Conservation (phyloP, 2,888 invertebrate genomes). For the Drosophila formosana region DNA sequence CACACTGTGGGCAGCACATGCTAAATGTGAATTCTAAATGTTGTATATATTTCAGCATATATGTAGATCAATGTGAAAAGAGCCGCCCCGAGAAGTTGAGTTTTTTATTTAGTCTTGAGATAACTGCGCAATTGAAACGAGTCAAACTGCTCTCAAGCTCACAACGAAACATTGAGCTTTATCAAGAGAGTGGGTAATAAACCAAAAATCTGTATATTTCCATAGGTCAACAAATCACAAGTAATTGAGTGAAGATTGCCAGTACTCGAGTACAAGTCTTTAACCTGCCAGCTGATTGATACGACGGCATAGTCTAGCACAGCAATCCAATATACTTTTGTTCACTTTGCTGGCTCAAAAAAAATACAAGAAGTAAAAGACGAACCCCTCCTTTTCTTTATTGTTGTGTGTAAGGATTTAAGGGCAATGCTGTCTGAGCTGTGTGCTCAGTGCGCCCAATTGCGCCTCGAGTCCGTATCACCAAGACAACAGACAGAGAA, state of each 20-base stretch:
- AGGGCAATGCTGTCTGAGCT: constrained; percentile 54
- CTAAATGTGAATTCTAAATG: constrained; percentile 2
- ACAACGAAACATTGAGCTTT: constrained; percentile 1
- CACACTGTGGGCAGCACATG: background rate
- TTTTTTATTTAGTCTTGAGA: constrained; percentile 16
- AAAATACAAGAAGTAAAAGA: background rate
- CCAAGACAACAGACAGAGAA: constrained; percentile 65
- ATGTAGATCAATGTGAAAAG: background rate
- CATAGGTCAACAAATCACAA: background rate
- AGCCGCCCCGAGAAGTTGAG: constrained; percentile 7
- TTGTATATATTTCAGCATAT: background rate
- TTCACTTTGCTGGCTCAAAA: background rate
- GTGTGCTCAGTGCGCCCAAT: constrained; percentile 42
- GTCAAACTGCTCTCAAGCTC: constrained; percentile 44
- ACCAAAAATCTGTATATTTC: constrained; percentile 9
- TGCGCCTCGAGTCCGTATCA: constrained; percentile 45
- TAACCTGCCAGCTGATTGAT: constrained; percentile 33
- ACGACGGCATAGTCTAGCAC: constrained; percentile 9
- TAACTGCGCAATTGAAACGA: constrained; percentile 66
- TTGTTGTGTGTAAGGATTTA: constrained; percentile 21
- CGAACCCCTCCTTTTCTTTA: background rate
- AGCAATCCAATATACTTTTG: constrained; percentile 9
- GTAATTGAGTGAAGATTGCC: constrained; percentile 15
- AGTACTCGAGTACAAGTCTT: constrained; percentile 7
- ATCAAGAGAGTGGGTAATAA: background rate